Evolutionary conservation across 2,888 invertebrate genomes (phyloP).

Genomic region (Mimumesa dahlbomi): DNA sequence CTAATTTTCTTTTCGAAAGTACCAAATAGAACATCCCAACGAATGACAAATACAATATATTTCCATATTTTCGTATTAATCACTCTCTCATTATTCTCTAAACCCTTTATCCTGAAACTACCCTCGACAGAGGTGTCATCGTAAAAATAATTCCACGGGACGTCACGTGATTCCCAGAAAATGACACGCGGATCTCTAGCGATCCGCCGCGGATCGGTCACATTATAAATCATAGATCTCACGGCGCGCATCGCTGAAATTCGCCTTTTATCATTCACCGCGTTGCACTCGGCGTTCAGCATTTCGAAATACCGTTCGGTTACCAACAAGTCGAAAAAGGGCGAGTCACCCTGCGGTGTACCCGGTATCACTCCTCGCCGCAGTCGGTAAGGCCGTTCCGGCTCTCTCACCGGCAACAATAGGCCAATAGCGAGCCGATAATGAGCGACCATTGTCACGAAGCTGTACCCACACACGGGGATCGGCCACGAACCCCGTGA

Average conservation of each 20-base stretch:
- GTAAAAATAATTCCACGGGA: too few species aligned
- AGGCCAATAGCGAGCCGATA: conserved; percentile 78
- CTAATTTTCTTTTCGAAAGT: too few species aligned
- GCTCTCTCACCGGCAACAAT: conserved; percentile 76
- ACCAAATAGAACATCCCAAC: too few species aligned
- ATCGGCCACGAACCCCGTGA: conserved; percentile 68
- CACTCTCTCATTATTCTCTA: too few species aligned
- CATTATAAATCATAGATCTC: conserved; percentile 52
- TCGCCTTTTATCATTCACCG: conserved; percentile 51
- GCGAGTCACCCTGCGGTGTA: conserved; percentile 70
- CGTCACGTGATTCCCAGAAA: too few species aligned
- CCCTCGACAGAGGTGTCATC: too few species aligned
- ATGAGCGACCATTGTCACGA: conserved; percentile 75
- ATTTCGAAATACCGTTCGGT: conserved; percentile 44
- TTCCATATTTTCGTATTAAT: too few species aligned
- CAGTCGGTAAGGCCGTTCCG: conserved; percentile 72
- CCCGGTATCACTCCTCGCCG: conserved; percentile 71
- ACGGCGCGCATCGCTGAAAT: conserved; percentile 24
- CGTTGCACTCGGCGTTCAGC: conserved; percentile 25
- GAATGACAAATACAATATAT: too few species aligned
- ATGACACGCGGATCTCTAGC: not conserved
- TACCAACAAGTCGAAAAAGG: conserved; percentile 62
- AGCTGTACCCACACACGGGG: conserved; percentile 70
- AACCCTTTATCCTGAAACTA: too few species aligned
- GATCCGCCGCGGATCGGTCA: not conserved